These are phyloP conservation scores for Coelopa frigida DNA, from an alignment of 1,140 invertebrate genomes.

Conservation along the genomic window DNA sequence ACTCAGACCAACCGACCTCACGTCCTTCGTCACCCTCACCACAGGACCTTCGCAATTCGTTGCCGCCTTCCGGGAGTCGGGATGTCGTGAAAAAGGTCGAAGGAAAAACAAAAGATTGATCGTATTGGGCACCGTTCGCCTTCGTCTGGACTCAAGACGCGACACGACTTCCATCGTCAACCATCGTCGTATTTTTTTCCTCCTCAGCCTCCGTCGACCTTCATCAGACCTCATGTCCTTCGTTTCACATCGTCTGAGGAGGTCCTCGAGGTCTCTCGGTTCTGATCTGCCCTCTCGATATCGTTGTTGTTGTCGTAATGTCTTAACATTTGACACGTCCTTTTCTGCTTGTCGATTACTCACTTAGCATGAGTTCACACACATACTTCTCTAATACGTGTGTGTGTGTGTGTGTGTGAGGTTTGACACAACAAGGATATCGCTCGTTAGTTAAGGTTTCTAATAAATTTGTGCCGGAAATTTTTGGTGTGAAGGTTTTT, in stretches of 20 bases:
- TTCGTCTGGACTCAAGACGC: too few relatives aligned
- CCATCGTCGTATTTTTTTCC: too few relatives aligned
- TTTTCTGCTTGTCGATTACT: slow-evolving; percentile 11
- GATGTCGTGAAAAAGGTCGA: too few relatives aligned
- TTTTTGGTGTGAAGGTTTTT: too few relatives aligned
- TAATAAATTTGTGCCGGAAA: not conserved
- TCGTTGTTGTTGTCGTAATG: slow-evolving; percentile 8
- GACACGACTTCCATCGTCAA: too few relatives aligned
- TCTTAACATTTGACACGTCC: slow-evolving; percentile 15
- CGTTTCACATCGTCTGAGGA: too few relatives aligned
- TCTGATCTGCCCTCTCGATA: too few relatives aligned
- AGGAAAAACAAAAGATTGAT: too few relatives aligned
- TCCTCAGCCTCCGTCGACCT: too few relatives aligned
- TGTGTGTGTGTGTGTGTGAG: not conserved
- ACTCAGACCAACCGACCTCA: not conserved
- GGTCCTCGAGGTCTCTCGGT: too few relatives aligned
- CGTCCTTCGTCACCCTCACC: slow-evolving; percentile 5
- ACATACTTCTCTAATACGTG: not conserved
- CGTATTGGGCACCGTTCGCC: slow-evolving; percentile 43
- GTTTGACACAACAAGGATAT: slow-evolving; percentile 13
- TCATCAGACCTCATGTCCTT: too few relatives aligned
- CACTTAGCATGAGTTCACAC: slow-evolving; percentile 8
- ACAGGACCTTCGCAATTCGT: not conserved
- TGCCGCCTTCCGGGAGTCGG: too few relatives aligned
- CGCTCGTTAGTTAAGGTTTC: slow-evolving; percentile 13